Evolutionary conservation across 2,888 invertebrate genomes (phyloP).

Genomic region (Calliphora vomitoria): DNA sequence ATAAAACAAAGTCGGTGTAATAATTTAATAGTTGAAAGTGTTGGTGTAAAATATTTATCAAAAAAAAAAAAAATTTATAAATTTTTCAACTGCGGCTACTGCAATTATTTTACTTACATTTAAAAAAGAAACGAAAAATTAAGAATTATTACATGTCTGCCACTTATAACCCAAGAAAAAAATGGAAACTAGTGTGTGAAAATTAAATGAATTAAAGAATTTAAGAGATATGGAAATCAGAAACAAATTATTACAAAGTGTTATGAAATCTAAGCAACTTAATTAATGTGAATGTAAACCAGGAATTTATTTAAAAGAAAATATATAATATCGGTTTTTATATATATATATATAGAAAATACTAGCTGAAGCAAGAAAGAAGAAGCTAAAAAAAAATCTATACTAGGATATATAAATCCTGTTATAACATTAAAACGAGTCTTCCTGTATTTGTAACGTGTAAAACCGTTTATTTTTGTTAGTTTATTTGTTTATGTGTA

Average conservation of each 20-base stretch:
- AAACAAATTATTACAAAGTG: too few relatives aligned
- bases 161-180: background rate
- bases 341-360: constrained; percentile 25
- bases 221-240: background rate
- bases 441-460: constrained; percentile 71
- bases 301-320: too few relatives aligned
- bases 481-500: constrained; percentile 61
- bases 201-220: background rate
- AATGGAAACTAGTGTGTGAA: background rate
- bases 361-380: constrained; percentile 52
- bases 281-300: too few relatives aligned
- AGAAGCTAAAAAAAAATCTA: constrained; percentile 71
- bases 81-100: constrained; percentile 36
- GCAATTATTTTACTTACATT: background rate
- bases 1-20: background rate
- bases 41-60: background rate
- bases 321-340: background rate
- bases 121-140: background rate
- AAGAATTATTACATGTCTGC: constrained; percentile 43
- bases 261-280: too few relatives aligned
- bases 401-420: constrained; percentile 73
- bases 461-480: constrained; percentile 69
- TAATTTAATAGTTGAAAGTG: background rate
- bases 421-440: constrained; percentile 70
- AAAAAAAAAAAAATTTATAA: background rate